Evolutionary conservation across 1,140 invertebrate species (phyloP).

Genomic region (Ostrea edulis): DNA sequence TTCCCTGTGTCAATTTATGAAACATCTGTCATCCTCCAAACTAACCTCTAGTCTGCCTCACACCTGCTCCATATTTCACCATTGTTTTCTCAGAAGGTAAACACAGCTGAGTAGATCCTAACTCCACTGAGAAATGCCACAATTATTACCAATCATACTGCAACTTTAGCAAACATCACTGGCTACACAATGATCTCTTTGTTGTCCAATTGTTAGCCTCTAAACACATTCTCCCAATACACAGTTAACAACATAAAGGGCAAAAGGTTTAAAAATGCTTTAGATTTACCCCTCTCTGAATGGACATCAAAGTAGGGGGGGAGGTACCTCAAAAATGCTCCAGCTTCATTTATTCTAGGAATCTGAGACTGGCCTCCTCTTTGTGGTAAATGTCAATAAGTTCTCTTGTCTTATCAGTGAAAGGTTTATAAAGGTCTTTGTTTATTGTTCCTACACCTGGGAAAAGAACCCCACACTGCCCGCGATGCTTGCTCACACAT

Average conservation of each 20-base stretch:
- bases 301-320: background rate
- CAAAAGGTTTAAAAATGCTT: background rate
- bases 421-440: slow-evolving; percentile 4
- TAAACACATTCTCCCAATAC: slow-evolving; percentile 14
- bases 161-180: background rate
- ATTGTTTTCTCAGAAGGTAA: slow-evolving; percentile 21
- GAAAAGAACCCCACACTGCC: background rate
- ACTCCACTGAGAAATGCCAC: background rate
- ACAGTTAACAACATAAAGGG: background rate
- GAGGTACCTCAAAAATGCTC: background rate
- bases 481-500: background rate
- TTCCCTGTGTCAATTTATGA: background rate
- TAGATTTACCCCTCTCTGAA: background rate
- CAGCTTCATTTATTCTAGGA: background rate
- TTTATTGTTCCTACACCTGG: slow-evolving; percentile 20
- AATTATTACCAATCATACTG: slow-evolving; percentile 22
- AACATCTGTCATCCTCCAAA: slow-evolving; percentile 11
- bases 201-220: background rate
- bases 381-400: slow-evolving; percentile 6
- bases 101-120: background rate
- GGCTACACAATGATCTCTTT: background rate
- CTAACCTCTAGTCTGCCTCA: background rate
- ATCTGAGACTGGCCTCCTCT: background rate
- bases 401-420: background rate
- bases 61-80: background rate